Evolutionary conservation across 1,140 invertebrate species (phyloP), one percentile per base, ranked within the genome.

Genomic region (Hesperophylax magnus): DNA sequence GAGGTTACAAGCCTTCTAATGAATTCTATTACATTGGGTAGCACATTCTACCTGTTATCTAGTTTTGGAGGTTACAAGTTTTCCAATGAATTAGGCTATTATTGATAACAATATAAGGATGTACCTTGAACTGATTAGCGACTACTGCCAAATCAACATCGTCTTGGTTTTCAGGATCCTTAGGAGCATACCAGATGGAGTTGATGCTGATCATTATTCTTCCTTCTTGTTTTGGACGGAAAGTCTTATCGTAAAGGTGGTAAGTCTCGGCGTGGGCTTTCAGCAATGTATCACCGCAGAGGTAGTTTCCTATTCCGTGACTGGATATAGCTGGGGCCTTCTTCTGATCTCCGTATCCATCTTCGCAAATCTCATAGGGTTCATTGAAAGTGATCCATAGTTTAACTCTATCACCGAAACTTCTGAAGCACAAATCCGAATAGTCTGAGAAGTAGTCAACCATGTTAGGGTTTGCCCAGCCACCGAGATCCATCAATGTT

Each of bases 351-450:
- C 90, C 89, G 80, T 92, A 92, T 34, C 88, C 90, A 53, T 89
- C 87, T 82, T 89, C 87, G 80, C 89, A 91, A 58, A 90, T 91
- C 85, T 90, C 88, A 61, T 88, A 89, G 14, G 91, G 91, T 80
- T 92, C 92, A 80, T 92, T 92, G 63, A 93, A 88, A 0, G 91
- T 92, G 31, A 92, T 90, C 92, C 92, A 92, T 8, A 85, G 87
- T 81, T 92, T 92, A 24, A 92, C 89, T 75, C 87, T 88, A 83
- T 89, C 89, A 39, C 92, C 92, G 83, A 92, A 92, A 24, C 87
- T 85, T 74, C 86, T 86, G 85, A 91, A 92, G 80, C 90, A 88
- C n/a, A 92, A 20, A 67, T 89, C 86, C 2, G 90, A 86, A 84
- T 91, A 92, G 77, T 91, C 91, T 69, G 87, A 86, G 87, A 92